Conservation (phyloP, 2,797 vertebrate species). For the Mallotus villosus region DNA sequence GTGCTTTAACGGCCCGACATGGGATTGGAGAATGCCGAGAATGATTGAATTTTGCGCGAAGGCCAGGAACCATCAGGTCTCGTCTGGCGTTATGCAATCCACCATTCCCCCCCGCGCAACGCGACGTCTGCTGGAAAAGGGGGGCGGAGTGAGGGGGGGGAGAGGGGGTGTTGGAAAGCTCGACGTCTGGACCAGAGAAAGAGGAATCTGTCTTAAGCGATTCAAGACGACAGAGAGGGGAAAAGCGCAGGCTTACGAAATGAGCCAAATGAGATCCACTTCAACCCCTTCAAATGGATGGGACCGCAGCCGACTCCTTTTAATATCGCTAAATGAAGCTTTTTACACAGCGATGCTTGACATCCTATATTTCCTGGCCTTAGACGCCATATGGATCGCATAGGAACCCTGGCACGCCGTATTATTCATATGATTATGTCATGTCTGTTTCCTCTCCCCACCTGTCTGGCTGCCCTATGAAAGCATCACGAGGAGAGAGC, state of each 20-base stretch:
- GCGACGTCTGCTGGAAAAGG: slow-evolving; percentile 65
- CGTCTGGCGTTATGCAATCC: slow-evolving; percentile 75
- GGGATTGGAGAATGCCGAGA: slow-evolving; percentile 72
- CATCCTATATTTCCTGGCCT: slow-evolving; percentile 68
- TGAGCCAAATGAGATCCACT: slow-evolving; percentile 58
- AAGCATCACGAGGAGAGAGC: slow-evolving; percentile 35
- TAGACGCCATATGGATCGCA: slow-evolving; percentile 63
- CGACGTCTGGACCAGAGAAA: slow-evolving; percentile 66
- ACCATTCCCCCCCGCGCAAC: slow-evolving; percentile 68
- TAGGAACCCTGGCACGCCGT: slow-evolving; percentile 48
- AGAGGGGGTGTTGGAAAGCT: slow-evolving; percentile 57
- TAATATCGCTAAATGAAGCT: slow-evolving; percentile 61
- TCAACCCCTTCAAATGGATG: slow-evolving; percentile 56
- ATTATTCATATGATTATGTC: slow-evolving; percentile 65
- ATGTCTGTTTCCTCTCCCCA: slow-evolving; percentile 59
- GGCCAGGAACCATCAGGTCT: slow-evolving; percentile 73
- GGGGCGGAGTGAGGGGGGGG: neutral
- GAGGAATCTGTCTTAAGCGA: slow-evolving; percentile 60
- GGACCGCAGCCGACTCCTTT: slow-evolving; percentile 48
- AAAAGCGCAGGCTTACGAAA: slow-evolving; percentile 44
- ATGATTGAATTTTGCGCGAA: slow-evolving; percentile 74
- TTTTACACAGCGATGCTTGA: slow-evolving; percentile 65
- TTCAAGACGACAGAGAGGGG: slow-evolving; percentile 65
- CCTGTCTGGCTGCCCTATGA: slow-evolving; percentile 50
- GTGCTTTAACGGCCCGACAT: slow-evolving; percentile 72